A percentile compares a stretch with the other conserved stretches of the same genome.
Evolutionary conservation across 2,797 vertebrate species (phyloP).

Genomic region (Arnoldichthys spilopterus): DNA sequence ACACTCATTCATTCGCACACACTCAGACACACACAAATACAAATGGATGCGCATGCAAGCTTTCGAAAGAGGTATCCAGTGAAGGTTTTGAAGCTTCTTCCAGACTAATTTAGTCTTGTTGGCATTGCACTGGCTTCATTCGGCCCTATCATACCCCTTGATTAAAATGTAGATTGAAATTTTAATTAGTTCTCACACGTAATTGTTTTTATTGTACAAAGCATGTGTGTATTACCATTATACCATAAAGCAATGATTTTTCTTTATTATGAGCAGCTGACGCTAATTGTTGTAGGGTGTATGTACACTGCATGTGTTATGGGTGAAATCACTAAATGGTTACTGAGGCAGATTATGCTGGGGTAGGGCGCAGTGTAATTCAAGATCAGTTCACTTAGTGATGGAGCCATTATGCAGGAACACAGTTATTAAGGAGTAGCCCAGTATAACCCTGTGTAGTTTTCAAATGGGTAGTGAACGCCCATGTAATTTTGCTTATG

Average conservation of each 20-base stretch:
- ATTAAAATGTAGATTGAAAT: neutral
- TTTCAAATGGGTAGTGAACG: neutral
- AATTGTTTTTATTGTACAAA: neutral
- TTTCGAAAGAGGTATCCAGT: neutral
- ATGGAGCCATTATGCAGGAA: neutral
- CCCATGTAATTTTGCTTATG: neutral
- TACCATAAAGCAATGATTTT: neutral
- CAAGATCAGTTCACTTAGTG: neutral
- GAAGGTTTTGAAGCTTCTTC: neutral
- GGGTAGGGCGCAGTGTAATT: neutral
- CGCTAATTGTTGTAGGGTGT: slow-evolving; percentile 14
- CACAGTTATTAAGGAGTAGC: neutral
- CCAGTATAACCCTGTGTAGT: neutral
- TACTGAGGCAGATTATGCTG: neutral
- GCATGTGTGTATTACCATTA: neutral
- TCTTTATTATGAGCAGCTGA: neutral
- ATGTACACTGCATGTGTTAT: neutral
- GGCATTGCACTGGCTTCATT: neutral
- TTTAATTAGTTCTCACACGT: slow-evolving; percentile 30
- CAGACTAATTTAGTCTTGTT: neutral
- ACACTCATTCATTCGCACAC: neutral
- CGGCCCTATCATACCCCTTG: neutral
- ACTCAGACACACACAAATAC: neutral
- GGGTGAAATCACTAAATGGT: neutral
- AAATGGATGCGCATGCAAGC: neutral